Conservation (phyloP, 2,113 vertebrate species). For the Tychaedon coryphoeus region DNA sequence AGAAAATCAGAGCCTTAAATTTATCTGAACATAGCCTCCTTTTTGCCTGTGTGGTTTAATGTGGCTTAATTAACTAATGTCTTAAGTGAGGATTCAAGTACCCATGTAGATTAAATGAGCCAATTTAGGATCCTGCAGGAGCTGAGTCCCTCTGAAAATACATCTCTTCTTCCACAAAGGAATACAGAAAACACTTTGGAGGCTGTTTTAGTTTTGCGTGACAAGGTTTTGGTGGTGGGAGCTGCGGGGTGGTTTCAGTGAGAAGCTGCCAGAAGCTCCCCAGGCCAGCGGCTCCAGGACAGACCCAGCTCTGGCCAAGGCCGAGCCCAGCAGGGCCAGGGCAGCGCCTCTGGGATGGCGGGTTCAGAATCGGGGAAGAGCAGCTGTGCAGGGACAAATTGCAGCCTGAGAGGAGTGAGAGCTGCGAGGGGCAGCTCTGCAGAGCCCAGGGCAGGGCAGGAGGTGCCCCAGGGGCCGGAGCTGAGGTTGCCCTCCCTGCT, state of each 20-base stretch:
- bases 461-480: neutral
- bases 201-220: neutral
- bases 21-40: slow-evolving; percentile 70
- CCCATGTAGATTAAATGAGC: slow-evolving; percentile 71
- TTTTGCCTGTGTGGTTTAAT: slow-evolving; percentile 65
- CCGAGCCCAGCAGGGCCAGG: neutral
- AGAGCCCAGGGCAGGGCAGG: neutral
- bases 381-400: neutral
- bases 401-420: neutral
- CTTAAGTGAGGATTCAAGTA: slow-evolving; percentile 73
- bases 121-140: slow-evolving; percentile 72
- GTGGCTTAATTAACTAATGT: slow-evolving; percentile 78
- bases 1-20: slow-evolving; percentile 69
- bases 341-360: neutral
- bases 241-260: no score
- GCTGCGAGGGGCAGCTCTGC: neutral
- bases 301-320: rapidly evolving
- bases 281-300: no score
- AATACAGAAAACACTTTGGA: slow-evolving; percentile 16
- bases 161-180: neutral
- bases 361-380: rapidly evolving
- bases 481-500: no score
- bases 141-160: slow-evolving; percentile 53
- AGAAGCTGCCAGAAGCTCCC: no score
- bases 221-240: neutral